Percentiles rank a stretch among this genome's conserved stretches.
Evolutionary conservation across 2,888 invertebrate species (phyloP).

Genomic region (Drosophila barbarae): DNA sequence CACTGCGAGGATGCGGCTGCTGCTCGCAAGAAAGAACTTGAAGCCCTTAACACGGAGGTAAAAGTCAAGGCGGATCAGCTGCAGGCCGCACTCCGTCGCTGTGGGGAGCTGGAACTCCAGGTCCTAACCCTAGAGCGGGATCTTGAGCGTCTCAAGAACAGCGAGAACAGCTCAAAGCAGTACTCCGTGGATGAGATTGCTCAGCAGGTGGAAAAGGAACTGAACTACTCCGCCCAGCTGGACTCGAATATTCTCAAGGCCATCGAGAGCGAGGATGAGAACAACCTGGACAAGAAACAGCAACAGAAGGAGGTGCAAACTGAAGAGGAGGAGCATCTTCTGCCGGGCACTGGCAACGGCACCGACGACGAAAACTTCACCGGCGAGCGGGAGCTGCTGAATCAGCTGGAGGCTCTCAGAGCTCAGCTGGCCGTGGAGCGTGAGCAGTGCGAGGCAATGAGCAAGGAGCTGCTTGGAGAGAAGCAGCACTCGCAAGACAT

Average conservation of each 20-base stretch:
- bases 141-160: conserved; percentile 73
- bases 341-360: conserved; percentile 68
- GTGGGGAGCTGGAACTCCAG: conserved; percentile 80
- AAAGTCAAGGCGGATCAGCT: conserved; percentile 82
- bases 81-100: conserved; percentile 61
- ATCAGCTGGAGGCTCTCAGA: conserved; percentile 73
- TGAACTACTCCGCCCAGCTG: conserved; percentile 83
- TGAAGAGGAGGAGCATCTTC: conserved; percentile 37
- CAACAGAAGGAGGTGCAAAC: conserved; percentile 60
- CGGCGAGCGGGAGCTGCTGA: conserved; percentile 76
- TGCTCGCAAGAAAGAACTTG: conserved; percentile 81
- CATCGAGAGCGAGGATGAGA: conserved; percentile 81
- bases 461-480: conserved; percentile 82
- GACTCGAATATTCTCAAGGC: conserved; percentile 83
- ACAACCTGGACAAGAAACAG: conserved; percentile 73
- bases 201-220: conserved; percentile 82
- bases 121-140: conserved; percentile 80
- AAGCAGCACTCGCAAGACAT: conserved; percentile 81
- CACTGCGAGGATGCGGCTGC: conserved; percentile 76
- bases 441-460: conserved; percentile 81
- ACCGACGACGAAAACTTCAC: conserved; percentile 78
- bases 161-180: conserved; percentile 74
- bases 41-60: conserved; percentile 82
- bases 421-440: conserved; percentile 74
- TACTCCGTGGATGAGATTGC: conserved; percentile 82